Base-by-base conservation (phyloP, 2,888 invertebrate species). In the Leucophora obtusa region DNA sequence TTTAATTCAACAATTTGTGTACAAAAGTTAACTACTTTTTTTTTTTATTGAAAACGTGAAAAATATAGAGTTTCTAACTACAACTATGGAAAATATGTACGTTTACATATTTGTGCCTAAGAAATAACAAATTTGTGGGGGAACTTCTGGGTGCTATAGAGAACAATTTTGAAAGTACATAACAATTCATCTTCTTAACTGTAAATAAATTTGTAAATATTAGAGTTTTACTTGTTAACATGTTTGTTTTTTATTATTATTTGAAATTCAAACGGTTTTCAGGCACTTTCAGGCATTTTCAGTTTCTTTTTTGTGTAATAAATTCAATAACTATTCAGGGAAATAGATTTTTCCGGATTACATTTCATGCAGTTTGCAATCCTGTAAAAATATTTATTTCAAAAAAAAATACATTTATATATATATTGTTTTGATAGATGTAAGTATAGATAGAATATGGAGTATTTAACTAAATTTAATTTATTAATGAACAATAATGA, bases 321-420 rank as follows among this genome's bases (percentile, higher is more conserved):
- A 43, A 65, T 69, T 87, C 79, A 88, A 87, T 87, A 87, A 84
- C 86, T 87, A 85, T 87, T 87, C 82, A 87, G 84, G 82, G 87
- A 85, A 84, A 88, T 84, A 71, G 87, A 85, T 83, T 88, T 88
- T 86, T 88, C 88, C 87, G 87, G 87, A 85, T 88, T 88, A 87
- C 87, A 88, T 87, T 88, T 88, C 88, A 88, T 88, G 88, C 88
- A 88, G 87, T 88, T 88, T 85, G 87, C 87, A 87, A 88, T 87
- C 87, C 88, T 88, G 88, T 84, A 88, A 87, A 72, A 83, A 85
- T 85, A 83, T 81, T 33, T 47, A 47, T 47, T 47, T 47, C n/a
- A 47, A 47, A 47, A 47, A 47, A n/a, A 47, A n/a, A n/a, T n/a
- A n/a, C n/a, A n/a, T n/a, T n/a, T n/a, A n/a, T n/a, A n/a, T n/a